phyloP scores from a whole-genome alignment of 2,797 vertebrate genomes.

The Sebastes matsubarae region DNA sequence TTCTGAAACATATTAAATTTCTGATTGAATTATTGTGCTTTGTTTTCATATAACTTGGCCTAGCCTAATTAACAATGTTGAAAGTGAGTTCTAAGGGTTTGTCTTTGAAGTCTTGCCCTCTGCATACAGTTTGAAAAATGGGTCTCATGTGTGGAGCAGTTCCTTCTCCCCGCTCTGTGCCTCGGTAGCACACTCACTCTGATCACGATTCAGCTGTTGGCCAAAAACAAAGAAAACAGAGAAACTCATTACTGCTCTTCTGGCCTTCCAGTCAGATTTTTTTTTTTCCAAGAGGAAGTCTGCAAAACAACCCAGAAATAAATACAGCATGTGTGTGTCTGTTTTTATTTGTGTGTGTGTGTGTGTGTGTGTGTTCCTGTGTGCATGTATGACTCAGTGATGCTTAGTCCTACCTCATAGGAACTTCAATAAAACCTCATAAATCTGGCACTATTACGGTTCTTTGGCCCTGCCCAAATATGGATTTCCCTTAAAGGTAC shows the following conservation, averaged over 20 bases:
- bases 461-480: background rate
- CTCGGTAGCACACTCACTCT: slow-evolving; percentile 43
- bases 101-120: slow-evolving; percentile 68
- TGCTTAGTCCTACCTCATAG: background rate
- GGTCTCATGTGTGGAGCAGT: slow-evolving; percentile 40
- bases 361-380: slow-evolving; percentile 7
- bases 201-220: slow-evolving; percentile 74
- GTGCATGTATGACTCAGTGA: slow-evolving; percentile 19
- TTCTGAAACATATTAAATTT: slow-evolving; percentile 30
- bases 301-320: slow-evolving; percentile 42
- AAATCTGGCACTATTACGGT: background rate
- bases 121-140: slow-evolving; percentile 50
- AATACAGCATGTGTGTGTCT: slow-evolving; percentile 13
- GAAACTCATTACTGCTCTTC: slow-evolving; percentile 69
- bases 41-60: slow-evolving; percentile 43
- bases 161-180: slow-evolving; percentile 37
- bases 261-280: slow-evolving; percentile 56
- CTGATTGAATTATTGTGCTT: slow-evolving; percentile 59
- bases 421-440: background rate
- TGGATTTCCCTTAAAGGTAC: background rate
- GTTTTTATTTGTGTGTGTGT: background rate
- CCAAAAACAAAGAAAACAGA: slow-evolving; percentile 68
- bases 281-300: slow-evolving; percentile 12
- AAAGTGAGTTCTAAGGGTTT: slow-evolving; percentile 38
- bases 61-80: slow-evolving; percentile 58